These are phyloP conservation scores for Rotaria macrura DNA, from an alignment of 2,888 invertebrate genomes.

Conservation along the genomic window DNA sequence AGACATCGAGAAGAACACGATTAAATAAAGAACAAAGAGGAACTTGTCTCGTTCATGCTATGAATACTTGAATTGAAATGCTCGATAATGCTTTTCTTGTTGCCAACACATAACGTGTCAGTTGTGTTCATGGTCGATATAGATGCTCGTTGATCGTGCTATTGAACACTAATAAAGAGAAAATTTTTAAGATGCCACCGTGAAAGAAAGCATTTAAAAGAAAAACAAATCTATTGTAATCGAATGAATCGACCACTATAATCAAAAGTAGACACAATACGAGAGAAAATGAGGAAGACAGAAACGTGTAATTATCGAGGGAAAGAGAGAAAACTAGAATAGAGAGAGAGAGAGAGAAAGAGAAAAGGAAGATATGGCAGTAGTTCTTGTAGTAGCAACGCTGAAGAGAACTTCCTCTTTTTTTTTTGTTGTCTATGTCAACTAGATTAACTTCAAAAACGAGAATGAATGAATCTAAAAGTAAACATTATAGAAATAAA, in stretches of 20 bases:
- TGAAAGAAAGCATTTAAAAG: background rate
- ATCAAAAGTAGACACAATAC: background rate
- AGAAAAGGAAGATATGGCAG: background rate
- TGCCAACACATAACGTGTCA: background rate
- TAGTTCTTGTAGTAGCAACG: background rate
- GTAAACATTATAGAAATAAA: background rate
- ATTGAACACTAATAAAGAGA: background rate
- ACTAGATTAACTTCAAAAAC: background rate
- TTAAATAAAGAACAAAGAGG: background rate
- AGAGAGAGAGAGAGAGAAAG: background rate
- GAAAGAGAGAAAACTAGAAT: background rate
- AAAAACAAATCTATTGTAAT: background rate
- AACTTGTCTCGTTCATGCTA: background rate
- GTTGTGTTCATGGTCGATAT: background rate
- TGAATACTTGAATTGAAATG: background rate
- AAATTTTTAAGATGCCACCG: background rate
- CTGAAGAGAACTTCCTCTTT: background rate
- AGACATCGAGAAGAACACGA: background rate
- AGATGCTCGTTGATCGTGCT: background rate
- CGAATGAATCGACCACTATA: background rate
- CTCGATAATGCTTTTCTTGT: background rate
- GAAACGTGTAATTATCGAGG: background rate
- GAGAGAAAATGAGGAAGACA: background rate
- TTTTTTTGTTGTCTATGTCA: background rate
- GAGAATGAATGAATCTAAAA: background rate